Conservation (phyloP, 1,140 invertebrate species). For the Asobara japonica region DNA sequence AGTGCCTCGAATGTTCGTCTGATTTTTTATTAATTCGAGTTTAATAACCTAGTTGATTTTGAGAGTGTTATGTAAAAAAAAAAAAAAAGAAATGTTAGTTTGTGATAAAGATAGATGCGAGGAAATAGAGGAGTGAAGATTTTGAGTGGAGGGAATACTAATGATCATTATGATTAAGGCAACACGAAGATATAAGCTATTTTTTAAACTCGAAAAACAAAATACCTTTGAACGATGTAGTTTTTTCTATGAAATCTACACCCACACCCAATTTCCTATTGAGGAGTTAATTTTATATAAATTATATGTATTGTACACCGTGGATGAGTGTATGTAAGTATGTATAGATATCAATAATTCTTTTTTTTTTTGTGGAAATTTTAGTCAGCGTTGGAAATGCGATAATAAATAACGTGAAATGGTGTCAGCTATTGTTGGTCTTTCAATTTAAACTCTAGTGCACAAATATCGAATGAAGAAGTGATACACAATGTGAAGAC, state of each 20-base stretch:
- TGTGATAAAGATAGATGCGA: neutral
- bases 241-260: slow-evolving; percentile 13
- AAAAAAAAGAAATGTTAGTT: neutral
- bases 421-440: neutral
- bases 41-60: neutral
- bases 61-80: neutral
- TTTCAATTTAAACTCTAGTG: neutral
- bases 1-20: slow-evolving; percentile 2
- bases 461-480: neutral
- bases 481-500: neutral
- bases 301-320: neutral
- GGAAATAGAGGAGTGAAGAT: neutral
- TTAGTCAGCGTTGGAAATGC: too few species aligned
- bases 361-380: too few species aligned
- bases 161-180: neutral
- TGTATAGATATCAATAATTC: too few species aligned
- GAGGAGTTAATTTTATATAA: neutral
- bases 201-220: slow-evolving; percentile 15
- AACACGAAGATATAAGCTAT: slow-evolving; percentile 1
- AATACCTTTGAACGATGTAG: slow-evolving; percentile 5
- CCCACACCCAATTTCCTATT: neutral
- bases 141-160: neutral
- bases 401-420: neutral
- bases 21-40: neutral
- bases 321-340: slow-evolving; percentile 9